phyloP scores from a whole-genome alignment of 1,140 invertebrate species.

The Sinella curviseta region DNA sequence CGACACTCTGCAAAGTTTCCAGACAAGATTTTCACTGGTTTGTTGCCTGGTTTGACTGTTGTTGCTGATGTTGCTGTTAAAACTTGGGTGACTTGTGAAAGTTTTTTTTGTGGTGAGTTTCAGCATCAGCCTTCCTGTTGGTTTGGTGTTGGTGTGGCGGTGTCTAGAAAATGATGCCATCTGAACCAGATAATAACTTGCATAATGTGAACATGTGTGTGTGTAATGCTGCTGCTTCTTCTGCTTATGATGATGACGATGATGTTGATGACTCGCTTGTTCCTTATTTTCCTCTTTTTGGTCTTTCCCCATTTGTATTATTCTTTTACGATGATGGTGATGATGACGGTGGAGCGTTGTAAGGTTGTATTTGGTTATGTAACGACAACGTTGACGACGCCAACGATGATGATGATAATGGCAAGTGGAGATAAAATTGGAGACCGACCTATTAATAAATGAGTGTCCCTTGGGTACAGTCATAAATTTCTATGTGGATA shows the following conservation, averaged over 20 bases:
- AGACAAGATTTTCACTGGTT: no score
- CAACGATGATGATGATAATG: conserved; percentile 38
- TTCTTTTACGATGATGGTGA: neutral
- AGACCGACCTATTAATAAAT: conserved; percentile 51
- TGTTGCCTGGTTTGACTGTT: no score
- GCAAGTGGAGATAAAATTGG: conserved; percentile 43
- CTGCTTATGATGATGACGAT: neutral
- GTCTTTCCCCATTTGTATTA: neutral
- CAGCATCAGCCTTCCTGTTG: neutral
- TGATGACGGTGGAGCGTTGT: neutral
- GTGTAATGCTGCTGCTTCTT: no score
- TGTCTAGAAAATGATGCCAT: neutral
- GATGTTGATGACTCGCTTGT: neutral
- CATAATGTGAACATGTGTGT: conserved; percentile 32
- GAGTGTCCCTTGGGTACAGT: conserved; percentile 47
- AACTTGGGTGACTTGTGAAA: neutral
- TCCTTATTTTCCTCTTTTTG: neutral
- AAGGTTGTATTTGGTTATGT: neutral
- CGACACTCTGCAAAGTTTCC: no score
- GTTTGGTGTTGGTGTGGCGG: no score
- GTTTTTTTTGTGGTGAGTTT: neutral
- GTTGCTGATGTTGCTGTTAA: no score
- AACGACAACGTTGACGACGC: conserved; percentile 22
- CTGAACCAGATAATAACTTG: conserved; percentile 20
- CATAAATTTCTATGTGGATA: conserved; percentile 46